Base-by-base conservation (phyloP, 2,113 vertebrate genomes). In the Corythaeola cristata region DNA sequence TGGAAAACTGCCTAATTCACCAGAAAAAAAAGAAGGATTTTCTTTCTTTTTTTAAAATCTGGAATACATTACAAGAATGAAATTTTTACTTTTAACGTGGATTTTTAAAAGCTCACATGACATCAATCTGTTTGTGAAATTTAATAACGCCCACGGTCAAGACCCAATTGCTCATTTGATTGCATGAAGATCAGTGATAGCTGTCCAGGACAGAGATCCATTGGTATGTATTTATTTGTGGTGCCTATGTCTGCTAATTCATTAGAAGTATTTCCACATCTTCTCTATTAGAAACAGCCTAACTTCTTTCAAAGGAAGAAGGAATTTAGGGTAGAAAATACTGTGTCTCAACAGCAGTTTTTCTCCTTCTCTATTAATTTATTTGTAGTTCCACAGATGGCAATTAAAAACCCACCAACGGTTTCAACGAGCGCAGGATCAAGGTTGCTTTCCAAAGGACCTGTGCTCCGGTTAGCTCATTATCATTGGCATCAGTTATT, bases 281-380 rank as follows among this genome's bases (percentile, higher is more conserved):
- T 37, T 33, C 45, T 17, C 44, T 53, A 4, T 33, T 28, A 67
- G 50, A 86, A 80, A 86, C 1, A 86, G 37, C 8, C 18, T 26
- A 22, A 3, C 0, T 26, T 59, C 5, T 32, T 78, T 45, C 44
- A 64, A 50, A 64, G 30, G 20, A 30, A 55, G 28, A 15, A 4
- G 28, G 3, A 47, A 20, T 35, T 66, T 39, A 12, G 12, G 26
- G 32, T 5, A 26, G 63, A 22, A 85, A 84, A 44, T 7, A 5
- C 3, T 0, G 3, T 5, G 5, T 28, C 22, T 33, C 21, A 5
- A 4, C 0, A 30, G n/a, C 6, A 2, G 17, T 9, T 73, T 27
- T 64, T 49, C 32, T 44, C 19, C 33, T 64, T 28, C 49, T 5
- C 18, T 64, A 20, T 64, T 41, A 2, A 41, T 60, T 75, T 58